Evolutionary conservation across 92 coral and sea anemone genomes (phyloP).

Genomic region (Palythoa grandis): DNA sequence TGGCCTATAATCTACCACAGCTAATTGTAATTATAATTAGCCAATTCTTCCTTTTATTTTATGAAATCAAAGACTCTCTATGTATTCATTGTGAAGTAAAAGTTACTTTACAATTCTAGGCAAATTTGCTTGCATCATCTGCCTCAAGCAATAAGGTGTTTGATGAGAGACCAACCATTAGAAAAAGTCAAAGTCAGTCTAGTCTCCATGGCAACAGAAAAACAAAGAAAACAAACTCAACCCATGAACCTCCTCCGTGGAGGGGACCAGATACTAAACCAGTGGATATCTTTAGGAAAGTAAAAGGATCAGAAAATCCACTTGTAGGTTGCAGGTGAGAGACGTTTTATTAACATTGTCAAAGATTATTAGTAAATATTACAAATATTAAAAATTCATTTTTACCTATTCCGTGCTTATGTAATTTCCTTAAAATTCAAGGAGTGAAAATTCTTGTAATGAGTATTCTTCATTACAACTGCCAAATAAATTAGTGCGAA

Average conservation of each 20-base stretch:
- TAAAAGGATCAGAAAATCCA: slow-evolving; percentile 60
- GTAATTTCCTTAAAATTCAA: no score
- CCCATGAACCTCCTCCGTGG: slow-evolving; percentile 73
- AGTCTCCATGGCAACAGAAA: slow-evolving; percentile 57
- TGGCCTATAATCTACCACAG: no score
- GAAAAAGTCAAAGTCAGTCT: slow-evolving; percentile 70
- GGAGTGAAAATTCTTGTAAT: no score
- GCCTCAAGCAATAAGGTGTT: background rate
- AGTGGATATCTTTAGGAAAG: slow-evolving; percentile 66
- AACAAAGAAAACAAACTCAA: slow-evolving; percentile 47
- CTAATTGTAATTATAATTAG: no score
- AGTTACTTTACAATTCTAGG: slow-evolving; percentile 33
- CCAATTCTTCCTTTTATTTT: no score
- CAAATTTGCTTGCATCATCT: slow-evolving; percentile 21
- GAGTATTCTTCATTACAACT: no score
- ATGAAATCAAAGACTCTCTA: no score
- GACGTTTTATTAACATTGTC: background rate
- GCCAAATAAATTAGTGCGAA: no score
- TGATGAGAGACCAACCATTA: slow-evolving; percentile 36
- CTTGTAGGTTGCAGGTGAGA: slow-evolving; percentile 71
- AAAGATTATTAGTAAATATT: background rate
- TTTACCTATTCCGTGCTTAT: no score
- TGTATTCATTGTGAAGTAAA: no score
- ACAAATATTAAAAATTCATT: no score
- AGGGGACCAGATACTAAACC: slow-evolving; percentile 78